phyloP scores from a whole-genome alignment of 2,888 invertebrate genomes.

The Thymelicus sylvestris region DNA sequence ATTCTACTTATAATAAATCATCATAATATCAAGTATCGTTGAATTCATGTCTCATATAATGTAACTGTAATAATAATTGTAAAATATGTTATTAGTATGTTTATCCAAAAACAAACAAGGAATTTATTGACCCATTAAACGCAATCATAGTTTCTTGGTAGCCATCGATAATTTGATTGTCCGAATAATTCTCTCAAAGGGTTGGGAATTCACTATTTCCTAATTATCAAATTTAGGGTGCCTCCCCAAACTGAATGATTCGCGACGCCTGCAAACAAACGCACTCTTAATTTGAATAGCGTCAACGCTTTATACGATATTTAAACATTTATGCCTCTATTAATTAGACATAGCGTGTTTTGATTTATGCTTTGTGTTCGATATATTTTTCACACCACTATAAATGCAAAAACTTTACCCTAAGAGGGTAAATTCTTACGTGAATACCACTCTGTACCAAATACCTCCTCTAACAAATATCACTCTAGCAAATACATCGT shows the following conservation, averaged over 20 bases:
- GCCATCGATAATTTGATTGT: slow-evolving; percentile 56
- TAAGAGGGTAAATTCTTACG: too few species aligned
- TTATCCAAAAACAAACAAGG: too few species aligned
- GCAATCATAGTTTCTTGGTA: slow-evolving; percentile 62
- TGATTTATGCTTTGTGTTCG: background rate
- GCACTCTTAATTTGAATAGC: slow-evolving; percentile 27
- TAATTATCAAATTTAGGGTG: slow-evolving; percentile 70
- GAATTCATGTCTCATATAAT: too few species aligned
- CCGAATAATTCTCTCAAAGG: slow-evolving; percentile 61
- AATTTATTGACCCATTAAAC: slow-evolving; percentile 54
- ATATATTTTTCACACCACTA: background rate
- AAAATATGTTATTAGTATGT: too few species aligned
- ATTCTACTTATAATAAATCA: too few species aligned
- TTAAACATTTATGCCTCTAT: slow-evolving; percentile 29
- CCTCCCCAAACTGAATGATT: slow-evolving; percentile 29
- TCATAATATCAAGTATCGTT: too few species aligned
- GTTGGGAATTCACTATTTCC: slow-evolving; percentile 81
- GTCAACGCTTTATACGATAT: slow-evolving; percentile 24
- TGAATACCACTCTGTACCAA: too few species aligned
- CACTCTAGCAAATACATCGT: too few species aligned
- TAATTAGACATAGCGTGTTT: slow-evolving; percentile 23
- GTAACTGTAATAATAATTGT: too few species aligned
- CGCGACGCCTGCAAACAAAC: slow-evolving; percentile 30
- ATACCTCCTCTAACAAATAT: too few species aligned
- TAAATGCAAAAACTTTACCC: background rate